Evolutionary conservation across 2,888 invertebrate species (phyloP).

Genomic region (Napeogenes inachia): DNA sequence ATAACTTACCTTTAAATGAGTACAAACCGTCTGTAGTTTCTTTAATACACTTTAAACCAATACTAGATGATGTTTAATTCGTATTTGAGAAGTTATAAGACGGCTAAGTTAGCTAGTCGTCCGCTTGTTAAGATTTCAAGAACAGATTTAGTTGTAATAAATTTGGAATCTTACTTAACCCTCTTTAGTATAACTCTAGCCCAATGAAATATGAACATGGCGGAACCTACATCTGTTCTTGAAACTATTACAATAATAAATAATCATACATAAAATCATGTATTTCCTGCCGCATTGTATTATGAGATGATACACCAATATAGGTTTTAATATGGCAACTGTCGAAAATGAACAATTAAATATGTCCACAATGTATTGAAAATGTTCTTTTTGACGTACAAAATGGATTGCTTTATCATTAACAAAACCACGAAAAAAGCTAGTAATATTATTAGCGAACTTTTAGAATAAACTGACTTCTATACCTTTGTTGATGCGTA

Average conservation of each 20-base stretch:
- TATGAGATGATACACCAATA: conserved; percentile 25
- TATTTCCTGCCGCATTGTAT: conserved; percentile 23
- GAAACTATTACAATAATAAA: conserved; percentile 12
- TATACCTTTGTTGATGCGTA: conserved; percentile 5
- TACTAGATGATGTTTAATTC: conserved; percentile 10
- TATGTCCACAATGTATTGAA: conserved; percentile 13
- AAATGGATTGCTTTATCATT: conserved; percentile 22
- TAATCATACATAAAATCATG: conserved; percentile 15
- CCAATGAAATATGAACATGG: conserved; percentile 11
- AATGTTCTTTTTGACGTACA: conserved; percentile 15
- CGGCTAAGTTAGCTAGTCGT: conserved; percentile 25
- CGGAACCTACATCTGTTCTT: conserved; percentile 11
- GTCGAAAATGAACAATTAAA: conserved; percentile 30
- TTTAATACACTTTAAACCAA: conserved; percentile 15
- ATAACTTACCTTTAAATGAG: conserved; percentile 25
- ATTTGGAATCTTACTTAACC: background rate
- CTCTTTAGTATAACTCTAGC: background rate
- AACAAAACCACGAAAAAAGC: background rate
- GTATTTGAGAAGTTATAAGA: conserved; percentile 18
- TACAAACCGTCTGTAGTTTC: conserved; percentile 25
- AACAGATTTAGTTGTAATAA: conserved; percentile 12
- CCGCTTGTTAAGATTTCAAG: conserved; percentile 24
- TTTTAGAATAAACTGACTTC: conserved; percentile 3
- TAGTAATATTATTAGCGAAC: background rate
- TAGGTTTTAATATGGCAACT: conserved; percentile 22